phyloP scores from a whole-genome alignment of 2,113 vertebrate genomes.

The Antechinus stuartii region DNA sequence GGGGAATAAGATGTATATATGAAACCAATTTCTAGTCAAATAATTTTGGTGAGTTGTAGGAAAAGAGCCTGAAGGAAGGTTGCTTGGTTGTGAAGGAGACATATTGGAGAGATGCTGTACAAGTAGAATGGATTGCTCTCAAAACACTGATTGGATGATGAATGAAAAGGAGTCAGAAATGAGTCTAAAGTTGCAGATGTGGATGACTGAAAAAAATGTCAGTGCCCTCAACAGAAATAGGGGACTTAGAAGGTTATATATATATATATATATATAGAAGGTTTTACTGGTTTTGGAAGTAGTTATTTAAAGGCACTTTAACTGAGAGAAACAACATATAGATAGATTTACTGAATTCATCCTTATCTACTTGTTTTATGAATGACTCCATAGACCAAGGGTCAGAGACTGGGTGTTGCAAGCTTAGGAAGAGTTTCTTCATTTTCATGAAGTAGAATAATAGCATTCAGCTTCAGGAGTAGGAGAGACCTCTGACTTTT shows the following conservation, averaged over 20 bases:
- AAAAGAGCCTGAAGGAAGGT: background rate
- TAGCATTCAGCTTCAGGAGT: background rate
- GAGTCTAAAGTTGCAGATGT: background rate
- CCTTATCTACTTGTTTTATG: background rate
- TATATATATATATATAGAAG: too few relatives aligned
- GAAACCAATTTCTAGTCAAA: background rate
- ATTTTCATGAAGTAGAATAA: background rate
- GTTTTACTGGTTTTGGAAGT: background rate
- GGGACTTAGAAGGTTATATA: background rate
- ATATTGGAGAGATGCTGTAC: background rate
- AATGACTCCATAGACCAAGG: background rate
- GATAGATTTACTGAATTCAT: background rate
- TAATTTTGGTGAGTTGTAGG: background rate
- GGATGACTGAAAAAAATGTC: background rate
- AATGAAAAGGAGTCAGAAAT: background rate
- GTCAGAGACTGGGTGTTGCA: background rate
- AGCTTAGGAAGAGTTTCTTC: background rate
- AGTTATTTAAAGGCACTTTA: background rate
- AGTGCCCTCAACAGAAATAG: background rate
- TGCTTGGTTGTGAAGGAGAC: background rate
- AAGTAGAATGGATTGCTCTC: too few relatives aligned
- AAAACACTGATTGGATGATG: background rate
- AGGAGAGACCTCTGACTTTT: background rate
- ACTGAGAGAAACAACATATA: background rate
- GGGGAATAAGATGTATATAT: background rate